Base-by-base conservation (phyloP, 2,113 vertebrate species). In the Calonectris borealis region DNA sequence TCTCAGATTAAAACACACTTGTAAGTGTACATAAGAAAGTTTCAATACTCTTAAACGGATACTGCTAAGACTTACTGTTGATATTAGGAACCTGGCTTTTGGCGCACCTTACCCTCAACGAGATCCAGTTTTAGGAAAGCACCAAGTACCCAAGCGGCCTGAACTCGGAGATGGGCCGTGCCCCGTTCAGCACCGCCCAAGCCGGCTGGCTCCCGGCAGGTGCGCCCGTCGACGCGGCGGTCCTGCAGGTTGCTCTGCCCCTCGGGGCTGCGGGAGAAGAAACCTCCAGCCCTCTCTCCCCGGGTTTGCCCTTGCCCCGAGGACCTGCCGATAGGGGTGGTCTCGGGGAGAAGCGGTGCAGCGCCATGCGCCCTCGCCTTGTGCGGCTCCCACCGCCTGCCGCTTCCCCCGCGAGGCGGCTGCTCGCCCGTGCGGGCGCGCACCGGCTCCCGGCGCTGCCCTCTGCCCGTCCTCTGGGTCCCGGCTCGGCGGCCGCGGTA, bases 241-340 rank as follows among this genome's bases (percentile, higher is more conserved):
- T 8, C 32, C 38, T 11, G 2, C 9, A 2, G 29, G 7, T 16
- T 14, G 32, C 44, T 17, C 60, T 54, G 54, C 24, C 69, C 72
- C 61, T 9, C 8, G 7, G 49, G 21, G 61, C 42, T 44, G 15
- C 11, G 11, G 34, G 8, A 5, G 9, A 10, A 22, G 10, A 7
- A 70, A 11, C 14, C 34, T 29, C 44, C 36, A 2, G 5, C 6
- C 29, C 13, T 3, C 26, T 58, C 48, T 3, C 10, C 32, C 44
- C 0, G 40, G 13, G 12, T 6, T 5, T 48, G 10, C 18, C 21
- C 57, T 25, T 29, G 61, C 17, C 44, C 58, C 1, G 18, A 16
- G 57, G 9, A 12, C 18, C 4, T 6, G 7, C 25, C 14, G 8
- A 1, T 0, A 5, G 3, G 5, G n/a, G 20, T 9, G 29, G 19